These are phyloP conservation scores for Hylaea fasciaria DNA, from an alignment of 2,888 invertebrate species.

Conservation along the genomic window DNA sequence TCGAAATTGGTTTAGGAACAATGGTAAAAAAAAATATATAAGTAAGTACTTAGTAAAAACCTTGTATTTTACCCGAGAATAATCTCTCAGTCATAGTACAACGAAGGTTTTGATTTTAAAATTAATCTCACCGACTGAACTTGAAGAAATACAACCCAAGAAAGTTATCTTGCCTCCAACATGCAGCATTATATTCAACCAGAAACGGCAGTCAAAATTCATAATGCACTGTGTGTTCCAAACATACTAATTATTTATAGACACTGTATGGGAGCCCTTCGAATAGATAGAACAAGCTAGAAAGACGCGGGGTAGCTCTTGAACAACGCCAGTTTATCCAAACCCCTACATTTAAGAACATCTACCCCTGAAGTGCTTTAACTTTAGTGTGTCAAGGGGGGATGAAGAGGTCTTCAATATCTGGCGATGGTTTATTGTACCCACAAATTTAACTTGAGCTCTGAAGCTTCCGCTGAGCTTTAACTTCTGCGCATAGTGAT, in stretches of 20 bases:
- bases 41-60: too few species aligned
- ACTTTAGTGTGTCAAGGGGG: conserved; percentile 3
- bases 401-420: conserved; percentile 7
- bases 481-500: conserved; percentile 2
- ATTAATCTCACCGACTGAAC: too few species aligned
- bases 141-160: background rate
- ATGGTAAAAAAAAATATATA: too few species aligned
- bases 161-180: background rate
- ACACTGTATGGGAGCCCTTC: conserved; percentile 58
- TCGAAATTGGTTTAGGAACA: too few species aligned
- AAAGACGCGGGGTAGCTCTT: conserved; percentile 38
- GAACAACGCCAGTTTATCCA: conserved; percentile 48
- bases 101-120: too few species aligned
- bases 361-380: background rate
- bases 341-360: conserved; percentile 45
- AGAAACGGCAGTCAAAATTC: conserved; percentile 32
- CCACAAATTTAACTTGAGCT: conserved; percentile 56
- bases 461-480: conserved; percentile 36
- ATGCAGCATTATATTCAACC: conserved; percentile 10
- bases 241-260: conserved; percentile 64
- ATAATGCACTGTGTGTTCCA: conserved; percentile 44
- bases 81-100: too few species aligned
- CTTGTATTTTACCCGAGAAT: too few species aligned
- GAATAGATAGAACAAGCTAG: conserved; percentile 78
- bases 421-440: conserved; percentile 19